A percentile compares a stretch with the other conserved stretches of the same genome.
Conservation (phyloP, 2,113 vertebrate species). For the Bufo bufo region DNA sequence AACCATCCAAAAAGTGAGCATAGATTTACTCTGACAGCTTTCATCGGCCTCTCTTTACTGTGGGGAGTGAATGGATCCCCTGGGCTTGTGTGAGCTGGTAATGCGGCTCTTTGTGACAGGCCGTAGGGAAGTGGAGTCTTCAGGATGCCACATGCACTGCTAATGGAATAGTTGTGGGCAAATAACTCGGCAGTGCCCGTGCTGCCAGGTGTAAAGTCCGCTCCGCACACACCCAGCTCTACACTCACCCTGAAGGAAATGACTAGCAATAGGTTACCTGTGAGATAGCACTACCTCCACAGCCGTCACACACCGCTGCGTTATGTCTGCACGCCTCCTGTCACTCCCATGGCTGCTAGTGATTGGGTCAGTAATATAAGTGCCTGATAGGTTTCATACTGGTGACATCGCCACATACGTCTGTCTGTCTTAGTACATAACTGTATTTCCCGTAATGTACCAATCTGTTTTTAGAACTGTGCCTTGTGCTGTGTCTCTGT, state of each 20-base stretch:
- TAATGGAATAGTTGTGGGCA: conserved; percentile 8
- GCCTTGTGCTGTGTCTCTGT: too few relatives aligned
- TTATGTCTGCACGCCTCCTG: not conserved
- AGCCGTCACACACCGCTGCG: not conserved
- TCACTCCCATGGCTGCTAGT: not conserved
- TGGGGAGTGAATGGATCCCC: conserved; percentile 64
- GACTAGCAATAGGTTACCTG: not conserved
- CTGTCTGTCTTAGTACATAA: too few relatives aligned
- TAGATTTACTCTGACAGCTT: conserved; percentile 75
- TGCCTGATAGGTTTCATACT: too few relatives aligned
- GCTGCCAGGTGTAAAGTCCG: conserved; percentile 18
- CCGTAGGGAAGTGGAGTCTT: not conserved
- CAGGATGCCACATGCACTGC: conserved; percentile 26
- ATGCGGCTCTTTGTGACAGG: conserved; percentile 48
- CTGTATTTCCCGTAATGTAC: too few relatives aligned
- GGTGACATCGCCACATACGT: too few relatives aligned
- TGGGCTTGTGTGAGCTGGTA: conserved; percentile 60
- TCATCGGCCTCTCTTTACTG: conserved; percentile 63
- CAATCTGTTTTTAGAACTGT: too few relatives aligned
- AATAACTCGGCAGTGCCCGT: not conserved
- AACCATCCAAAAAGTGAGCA: conserved; percentile 77
- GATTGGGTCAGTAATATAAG: too few relatives aligned
- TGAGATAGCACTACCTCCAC: not conserved
- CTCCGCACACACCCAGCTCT: not conserved
- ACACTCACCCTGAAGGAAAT: not conserved